A percentile compares a stretch with the other conserved stretches of the same genome.
phyloP scores from a whole-genome alignment of 2,113 vertebrate species.

The Motacilla alba region DNA sequence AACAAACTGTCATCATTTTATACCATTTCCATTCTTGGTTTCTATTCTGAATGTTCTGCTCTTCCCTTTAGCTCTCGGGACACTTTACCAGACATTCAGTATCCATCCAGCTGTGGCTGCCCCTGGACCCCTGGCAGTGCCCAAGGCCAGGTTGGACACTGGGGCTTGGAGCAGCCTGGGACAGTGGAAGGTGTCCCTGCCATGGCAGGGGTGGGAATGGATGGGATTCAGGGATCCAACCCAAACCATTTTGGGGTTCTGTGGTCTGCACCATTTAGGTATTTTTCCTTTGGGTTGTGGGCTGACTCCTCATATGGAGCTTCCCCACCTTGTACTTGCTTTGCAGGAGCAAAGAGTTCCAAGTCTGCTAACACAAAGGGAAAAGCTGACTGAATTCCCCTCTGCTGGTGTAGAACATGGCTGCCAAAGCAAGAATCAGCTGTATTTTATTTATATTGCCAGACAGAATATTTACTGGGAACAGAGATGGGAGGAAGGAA shows the following conservation, averaged over 20 bases:
- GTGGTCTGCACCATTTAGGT: not conserved
- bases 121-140: not conserved
- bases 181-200: not conserved
- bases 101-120: not conserved
- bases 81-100: not conserved
- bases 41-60: not conserved
- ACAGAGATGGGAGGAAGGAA: not conserved
- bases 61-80: not conserved
- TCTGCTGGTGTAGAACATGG: not conserved
- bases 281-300: not conserved
- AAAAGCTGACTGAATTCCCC: not conserved
- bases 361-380: not conserved
- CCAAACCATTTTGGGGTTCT: not conserved
- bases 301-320: not conserved
- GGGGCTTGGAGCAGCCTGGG: not conserved
- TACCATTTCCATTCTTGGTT: not conserved
- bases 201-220: not conserved
- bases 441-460: not conserved
- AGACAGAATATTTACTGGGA: slow-evolving; percentile 24
- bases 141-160: not conserved
- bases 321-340: not conserved
- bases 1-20: not conserved
- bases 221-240: not conserved
- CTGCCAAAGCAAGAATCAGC: not conserved
- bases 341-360: not conserved